Evolutionary conservation across 92 coral and sea anemone genomes (phyloP), one percentile per base, ranked within the genome.

Genomic region (Siderastrea siderea): DNA sequence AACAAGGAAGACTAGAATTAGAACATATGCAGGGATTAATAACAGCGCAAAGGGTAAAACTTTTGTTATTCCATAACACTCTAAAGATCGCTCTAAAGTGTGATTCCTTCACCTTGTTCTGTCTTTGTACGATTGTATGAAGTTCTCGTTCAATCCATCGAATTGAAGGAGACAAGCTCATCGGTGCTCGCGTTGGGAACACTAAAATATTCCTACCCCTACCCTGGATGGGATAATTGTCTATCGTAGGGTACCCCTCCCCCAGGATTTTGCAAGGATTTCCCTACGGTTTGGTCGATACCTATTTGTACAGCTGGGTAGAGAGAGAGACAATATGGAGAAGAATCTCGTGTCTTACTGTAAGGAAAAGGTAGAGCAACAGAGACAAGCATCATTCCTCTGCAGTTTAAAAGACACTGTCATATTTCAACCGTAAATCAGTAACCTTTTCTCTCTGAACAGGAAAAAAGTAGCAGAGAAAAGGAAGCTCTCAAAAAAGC

Each of bases 401-500:
- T 26, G 38, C 38, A 26, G 38, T 26, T 26, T 26, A 26, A 26
- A 26, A 26, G 38, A 26, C 38, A 26, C 38, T 26, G 0, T 26
- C 38, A 26, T 26, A 26, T 26, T 26, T 26, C 38, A 26, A 26
- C 38, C 38, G 38, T 26, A 44, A 1, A 44, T 69, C 2, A 7
- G 15, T 47, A 47, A 83, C 75, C 12, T 14, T 44, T 68, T 3
- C 1, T 47, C 46, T 50, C 78, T 48, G 53, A 79, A 1, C 90
- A 98, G 99, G 98, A 98, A 5, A 98, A 98, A 90, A 80, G 90
- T 64, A 90, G 89, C 44, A 79, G 96, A 78, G 99, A 98, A 85
- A 98, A 98, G 74, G 98, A 98, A 47, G 98, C 98, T 14, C 94
- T 98, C 53, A 98, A 98, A 78, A 98, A 95, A 84, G 99, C 99